phyloP scores from a whole-genome alignment of 1,140 invertebrate genomes.

The Heterodera schachtii region DNA sequence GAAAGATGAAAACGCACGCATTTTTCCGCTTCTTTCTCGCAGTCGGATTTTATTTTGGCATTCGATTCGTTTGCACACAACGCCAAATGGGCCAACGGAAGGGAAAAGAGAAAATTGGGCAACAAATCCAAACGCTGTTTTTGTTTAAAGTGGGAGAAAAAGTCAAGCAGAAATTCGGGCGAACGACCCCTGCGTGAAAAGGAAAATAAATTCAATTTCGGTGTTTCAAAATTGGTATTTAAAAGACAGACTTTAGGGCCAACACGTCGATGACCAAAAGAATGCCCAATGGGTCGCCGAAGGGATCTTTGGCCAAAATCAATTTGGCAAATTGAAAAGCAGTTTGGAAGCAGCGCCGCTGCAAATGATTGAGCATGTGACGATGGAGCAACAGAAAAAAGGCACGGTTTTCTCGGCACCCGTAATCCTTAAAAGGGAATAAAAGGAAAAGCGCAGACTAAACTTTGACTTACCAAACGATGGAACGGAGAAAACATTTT shows the following conservation, averaged over 20 bases:
- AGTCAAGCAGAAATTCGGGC: conserved; percentile 25
- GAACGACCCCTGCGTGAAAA: conserved; percentile 13
- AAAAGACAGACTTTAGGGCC: conserved; percentile 32
- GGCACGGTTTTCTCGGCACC: conserved; percentile 45
- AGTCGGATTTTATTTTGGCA: conserved; percentile 17
- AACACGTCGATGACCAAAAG: conserved; percentile 47
- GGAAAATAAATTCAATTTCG: not conserved
- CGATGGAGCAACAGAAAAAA: conserved; percentile 43
- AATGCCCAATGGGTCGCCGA: conserved; percentile 47
- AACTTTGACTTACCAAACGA: conserved; percentile 27
- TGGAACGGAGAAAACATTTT: conserved; percentile 41
- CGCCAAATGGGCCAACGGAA: conserved; percentile 44
- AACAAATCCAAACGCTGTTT: conserved; percentile 48
- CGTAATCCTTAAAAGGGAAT: conserved; percentile 21
- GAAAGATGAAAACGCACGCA: not conserved
- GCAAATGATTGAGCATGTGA: conserved; percentile 38
- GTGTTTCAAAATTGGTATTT: not conserved
- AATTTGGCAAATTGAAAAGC: conserved; percentile 53
- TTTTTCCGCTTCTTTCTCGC: conserved; percentile 31
- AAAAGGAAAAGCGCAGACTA: not conserved
- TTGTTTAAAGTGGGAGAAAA: conserved; percentile 38
- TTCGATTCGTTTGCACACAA: conserved; percentile 30
- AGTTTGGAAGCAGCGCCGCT: conserved; percentile 41
- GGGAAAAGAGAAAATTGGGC: conserved; percentile 50
- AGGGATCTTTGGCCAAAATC: conserved; percentile 43